Conservation (phyloP, 2,113 vertebrate species). For the Callospermophilus lateralis region DNA sequence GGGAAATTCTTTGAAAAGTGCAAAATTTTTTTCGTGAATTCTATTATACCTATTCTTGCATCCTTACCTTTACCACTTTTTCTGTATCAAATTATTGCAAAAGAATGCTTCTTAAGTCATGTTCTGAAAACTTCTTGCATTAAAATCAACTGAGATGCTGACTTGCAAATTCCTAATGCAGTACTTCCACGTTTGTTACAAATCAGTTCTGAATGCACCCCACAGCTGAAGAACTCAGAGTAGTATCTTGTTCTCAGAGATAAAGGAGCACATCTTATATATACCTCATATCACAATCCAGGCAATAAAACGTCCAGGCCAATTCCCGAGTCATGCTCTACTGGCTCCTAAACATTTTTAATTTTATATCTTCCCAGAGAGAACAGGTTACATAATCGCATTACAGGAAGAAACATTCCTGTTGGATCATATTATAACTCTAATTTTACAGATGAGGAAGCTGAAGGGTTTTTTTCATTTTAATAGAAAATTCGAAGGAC, state of each 20-base stretch:
- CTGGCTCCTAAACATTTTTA: not conserved
- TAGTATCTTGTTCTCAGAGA: not conserved
- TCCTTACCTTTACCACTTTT: not conserved
- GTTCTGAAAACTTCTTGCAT: not conserved
- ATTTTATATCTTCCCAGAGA: not conserved
- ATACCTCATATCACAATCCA: not conserved
- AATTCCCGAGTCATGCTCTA: not conserved
- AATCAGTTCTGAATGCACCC: not conserved
- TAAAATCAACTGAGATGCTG: not conserved
- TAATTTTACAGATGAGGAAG: constrained; percentile 52
- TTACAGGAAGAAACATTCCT: constrained; percentile 4
- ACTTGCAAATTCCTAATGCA: not conserved
- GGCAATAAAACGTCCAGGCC: not conserved
- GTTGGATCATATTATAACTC: not conserved
- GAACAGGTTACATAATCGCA: not conserved
- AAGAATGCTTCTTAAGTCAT: not conserved
- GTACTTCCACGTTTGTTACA: not conserved
- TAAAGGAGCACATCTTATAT: not conserved
- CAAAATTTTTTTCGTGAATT: not conserved
- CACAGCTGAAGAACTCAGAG: not conserved
- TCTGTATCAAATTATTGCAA: not conserved
- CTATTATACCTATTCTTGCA: not conserved
- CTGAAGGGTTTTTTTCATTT: not conserved
- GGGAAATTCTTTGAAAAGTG: not conserved
- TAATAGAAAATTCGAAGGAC: constrained; percentile 20